These are phyloP conservation scores for Magallana gigas DNA, from an alignment of 1,140 invertebrate species.

Conservation along the genomic window DNA sequence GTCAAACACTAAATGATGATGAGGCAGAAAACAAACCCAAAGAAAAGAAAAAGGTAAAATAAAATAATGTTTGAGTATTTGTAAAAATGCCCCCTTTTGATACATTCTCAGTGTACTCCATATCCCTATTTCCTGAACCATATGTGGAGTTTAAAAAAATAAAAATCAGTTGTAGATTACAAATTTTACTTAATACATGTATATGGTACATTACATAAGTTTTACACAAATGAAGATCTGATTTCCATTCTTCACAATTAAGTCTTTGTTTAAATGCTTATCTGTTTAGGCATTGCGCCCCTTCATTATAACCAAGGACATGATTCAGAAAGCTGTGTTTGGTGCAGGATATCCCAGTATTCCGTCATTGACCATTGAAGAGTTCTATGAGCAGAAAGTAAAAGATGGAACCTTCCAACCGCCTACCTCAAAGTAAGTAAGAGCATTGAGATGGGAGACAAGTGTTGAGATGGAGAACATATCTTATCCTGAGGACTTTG, in stretches of 20 bases:
- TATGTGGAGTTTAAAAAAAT: no score
- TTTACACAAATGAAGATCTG: no score
- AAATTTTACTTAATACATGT: no score
- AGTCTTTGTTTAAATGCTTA: no score
- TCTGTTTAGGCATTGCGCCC: conserved; percentile 83
- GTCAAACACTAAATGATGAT: not conserved
- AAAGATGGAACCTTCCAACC: conserved; percentile 68
- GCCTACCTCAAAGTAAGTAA: conserved; percentile 34
- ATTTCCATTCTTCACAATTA: no score
- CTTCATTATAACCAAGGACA: conserved; percentile 95
- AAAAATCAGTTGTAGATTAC: no score
- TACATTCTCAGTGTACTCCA: no score
- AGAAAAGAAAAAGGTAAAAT: not conserved
- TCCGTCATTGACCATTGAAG: conserved; percentile 94
- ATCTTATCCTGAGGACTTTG: not conserved
- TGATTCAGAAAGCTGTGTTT: conserved; percentile 94
- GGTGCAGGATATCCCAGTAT: conserved; percentile 96
- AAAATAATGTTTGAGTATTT: no score
- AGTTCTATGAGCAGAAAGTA: conserved; percentile 94
- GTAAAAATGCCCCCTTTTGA: no score
- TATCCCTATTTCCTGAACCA: no score
- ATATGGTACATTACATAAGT: no score
- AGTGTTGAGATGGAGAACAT: no score
- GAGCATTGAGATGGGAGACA: not conserved
- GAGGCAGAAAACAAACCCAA: not conserved